phyloP scores from a whole-genome alignment of 2,113 vertebrate genomes.

The Hippolais icterina region DNA sequence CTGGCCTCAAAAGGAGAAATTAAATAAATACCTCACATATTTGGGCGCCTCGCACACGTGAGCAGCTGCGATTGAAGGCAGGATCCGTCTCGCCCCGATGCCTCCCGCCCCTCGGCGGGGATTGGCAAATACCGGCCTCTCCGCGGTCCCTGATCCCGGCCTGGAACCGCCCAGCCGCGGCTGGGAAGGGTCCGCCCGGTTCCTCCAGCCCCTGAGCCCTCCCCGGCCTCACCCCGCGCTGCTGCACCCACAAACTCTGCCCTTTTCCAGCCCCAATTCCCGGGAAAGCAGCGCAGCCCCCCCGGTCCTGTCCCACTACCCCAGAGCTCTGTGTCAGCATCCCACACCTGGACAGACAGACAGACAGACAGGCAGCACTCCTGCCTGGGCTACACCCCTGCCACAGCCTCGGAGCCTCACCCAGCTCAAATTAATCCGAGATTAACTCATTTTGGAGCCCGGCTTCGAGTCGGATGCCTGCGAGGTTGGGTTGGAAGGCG shows the following conservation, averaged over 20 bases:
- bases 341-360: background rate
- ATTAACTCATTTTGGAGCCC: background rate
- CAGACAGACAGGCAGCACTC: background rate
- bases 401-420: background rate
- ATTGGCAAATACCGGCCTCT: background rate
- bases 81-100: background rate
- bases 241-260: background rate
- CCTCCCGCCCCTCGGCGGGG: background rate
- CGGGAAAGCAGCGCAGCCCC: accelerated
- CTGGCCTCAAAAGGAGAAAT: background rate
- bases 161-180: background rate
- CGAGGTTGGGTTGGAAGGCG: background rate
- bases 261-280: accelerated
- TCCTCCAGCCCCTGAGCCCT: background rate
- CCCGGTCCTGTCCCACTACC: accelerated
- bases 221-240: accelerated
- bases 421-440: background rate
- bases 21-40: background rate
- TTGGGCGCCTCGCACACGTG: background rate
- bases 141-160: background rate
- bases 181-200: background rate
- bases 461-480: background rate
- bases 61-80: background rate
- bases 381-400: background rate
- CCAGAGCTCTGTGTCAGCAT: too few species aligned